Conservation (phyloP, 2,797 vertebrate genomes). For the Staurois parvus region DNA sequence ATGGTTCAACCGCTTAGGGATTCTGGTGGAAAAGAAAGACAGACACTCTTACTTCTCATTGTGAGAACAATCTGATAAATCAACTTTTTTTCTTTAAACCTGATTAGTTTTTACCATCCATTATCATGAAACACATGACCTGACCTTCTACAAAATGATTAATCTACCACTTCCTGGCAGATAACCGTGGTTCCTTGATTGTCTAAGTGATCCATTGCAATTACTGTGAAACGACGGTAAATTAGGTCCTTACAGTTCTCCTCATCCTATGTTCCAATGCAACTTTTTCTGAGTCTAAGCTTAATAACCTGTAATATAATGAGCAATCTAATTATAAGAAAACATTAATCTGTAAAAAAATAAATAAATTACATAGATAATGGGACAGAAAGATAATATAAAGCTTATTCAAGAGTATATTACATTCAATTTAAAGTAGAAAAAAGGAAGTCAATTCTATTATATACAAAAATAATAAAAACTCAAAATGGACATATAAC, state of each 20-base stretch:
- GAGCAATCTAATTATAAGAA: too few species aligned
- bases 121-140: conserved; percentile 24
- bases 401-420: too few species aligned
- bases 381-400: too few species aligned
- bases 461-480: too few species aligned
- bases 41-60: not conserved
- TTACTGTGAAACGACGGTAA: not conserved
- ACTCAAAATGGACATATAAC: too few species aligned
- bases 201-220: conserved; percentile 30
- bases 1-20: not conserved
- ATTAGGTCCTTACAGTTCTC: not conserved
- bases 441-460: too few species aligned
- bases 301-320: not conserved
- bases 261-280: not conserved
- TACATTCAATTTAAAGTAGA: too few species aligned
- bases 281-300: not conserved
- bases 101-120: conserved; percentile 26
- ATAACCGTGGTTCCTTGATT: conserved; percentile 9
- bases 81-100: not conserved
- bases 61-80: conserved; percentile 4
- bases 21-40: not conserved
- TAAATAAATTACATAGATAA: too few species aligned
- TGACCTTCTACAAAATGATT: conserved; percentile 26
- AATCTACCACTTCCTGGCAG: conserved; percentile 6
- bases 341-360: too few species aligned